Evolutionary conservation across 2,113 vertebrate species (phyloP), one percentile per base, ranked within the genome.

Genomic region (Apteryx owenii): DNA sequence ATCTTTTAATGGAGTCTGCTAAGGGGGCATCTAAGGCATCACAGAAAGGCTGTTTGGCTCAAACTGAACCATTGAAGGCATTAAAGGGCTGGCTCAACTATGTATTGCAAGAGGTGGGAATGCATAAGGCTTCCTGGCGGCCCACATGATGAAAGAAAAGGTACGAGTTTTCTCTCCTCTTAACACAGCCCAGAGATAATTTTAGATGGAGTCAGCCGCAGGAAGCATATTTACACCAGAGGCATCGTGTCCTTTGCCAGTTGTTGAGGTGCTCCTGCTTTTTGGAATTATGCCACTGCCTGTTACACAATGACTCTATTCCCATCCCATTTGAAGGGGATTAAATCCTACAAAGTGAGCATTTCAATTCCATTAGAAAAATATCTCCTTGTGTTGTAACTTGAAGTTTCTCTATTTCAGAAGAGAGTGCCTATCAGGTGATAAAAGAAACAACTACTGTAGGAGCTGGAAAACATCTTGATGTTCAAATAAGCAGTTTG

Each of bases 251-350:
- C 36, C 73, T 73, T n/a, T n/a, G 73, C 36, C 73, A 70, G 4
- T 12, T 40, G 62, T 38, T 8, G 0, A 3, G 0, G 16, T 11
- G 31, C 22, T 44, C 5, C 0, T 29, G 48, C 29, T 12, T 73
- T 68, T 23, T 36, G 60, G 38, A 79, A 21, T 50, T 56, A 33
- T 3, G n/a, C 31, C 60, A 69, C 26, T n/a, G 61, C 36, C 48
- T 40, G 12, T 44, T 44, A 46, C 29, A 69, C 64, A 50, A 50
- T 5, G 42, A 36, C 48, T 68, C 29, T 7, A n/a, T 26, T 64
- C 42, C 29, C 22, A 17, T 62, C 54, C 42, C 61, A 54, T 51
- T 14, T 51, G 48, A 56, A 75, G 22, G 69, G 15, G 26, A 75
- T 40, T 44, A 64, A 91, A 75, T 64, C 48, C 61, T n/a, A 56